Base-by-base conservation (phyloP, 1,140 invertebrate genomes). In the Pachypeltis micranthus region DNA sequence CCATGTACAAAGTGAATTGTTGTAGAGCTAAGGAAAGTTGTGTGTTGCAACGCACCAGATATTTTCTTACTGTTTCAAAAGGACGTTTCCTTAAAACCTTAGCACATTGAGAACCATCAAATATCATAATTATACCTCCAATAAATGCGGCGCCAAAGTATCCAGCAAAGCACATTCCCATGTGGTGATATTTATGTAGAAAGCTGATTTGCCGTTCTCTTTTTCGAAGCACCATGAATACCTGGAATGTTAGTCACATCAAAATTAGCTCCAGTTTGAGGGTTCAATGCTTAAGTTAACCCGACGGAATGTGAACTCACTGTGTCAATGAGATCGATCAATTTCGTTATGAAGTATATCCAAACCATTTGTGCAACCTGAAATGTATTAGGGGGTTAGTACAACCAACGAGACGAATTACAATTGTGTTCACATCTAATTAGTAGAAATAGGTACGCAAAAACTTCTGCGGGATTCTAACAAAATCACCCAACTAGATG, bases 161-260 rank as follows among this genome's bases (percentile, higher is more conserved):
- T 0, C 78, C 76, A 59, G 80, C 77, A 2, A 80, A 67, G 55
- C 78, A 77, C 84, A 87, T 87, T 66, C 85, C 72, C 0, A 81
- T 76, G 68, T 88, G 86, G 67, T 88, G 85, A 67, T 86, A 87
- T 0, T 87, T 74, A 69, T 92, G 88, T 1, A 91, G 79, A 68
- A 85, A 86, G 0, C 84, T 81, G 21, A 90, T 81, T 77, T 90
- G 86, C 26, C 81, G 81, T 55, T 83, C 77, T 64, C 87, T 88
- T 72, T 91, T 90, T n/a, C 87, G 77, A 27, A 90, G 70, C 2
- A 92, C 84, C 72, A 93, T 91, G 75, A 92, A 92, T 28, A 91
- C 72, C 78, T 81, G 68, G 7, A 21, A 34, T 23, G 12, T 29
- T 23, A 28, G 26, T 26, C 79, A 72, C 68, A 81, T 44, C 31